Evolutionary conservation across 2,797 vertebrate genomes (phyloP), one percentile per base, ranked within the genome.

Genomic region (Pseudomugil gertrudae): DNA sequence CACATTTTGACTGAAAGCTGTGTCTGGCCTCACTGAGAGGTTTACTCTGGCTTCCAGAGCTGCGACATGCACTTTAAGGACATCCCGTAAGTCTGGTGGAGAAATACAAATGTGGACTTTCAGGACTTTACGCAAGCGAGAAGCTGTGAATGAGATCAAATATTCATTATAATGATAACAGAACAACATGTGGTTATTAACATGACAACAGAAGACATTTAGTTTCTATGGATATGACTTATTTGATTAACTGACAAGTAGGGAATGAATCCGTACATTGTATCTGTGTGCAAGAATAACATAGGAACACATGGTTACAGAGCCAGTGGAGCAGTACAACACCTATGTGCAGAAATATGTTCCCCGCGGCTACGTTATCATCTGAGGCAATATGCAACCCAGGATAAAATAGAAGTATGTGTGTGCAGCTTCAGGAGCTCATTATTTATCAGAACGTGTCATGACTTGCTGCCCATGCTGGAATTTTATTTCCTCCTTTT

Each of bases 371-470:
- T 24, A 27, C 1, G 21, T 2, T 63, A 51, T 72, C 73, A 78
- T 74, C 52, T 79, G 57, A 69, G 87, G 88, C 74, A 63, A 40
- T 45, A 53, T 57, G 27, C 56, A 54, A 26, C 72, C 19, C 15
- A 47, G 66, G 67, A 23, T 57, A 70, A 45, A 65, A 40, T 54
- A 53, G 26, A 64, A 66, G 45, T 58, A 61, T 61, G 78, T 47
- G 68, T 75, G 66, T 78, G 71, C 76, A 81, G 81, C 88, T 84
- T 21, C 59, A 84, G 72, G 78, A 64, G 48, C 65, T 76, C 19
- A 15, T 70, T 72, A 74, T 79, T 68, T 35, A 63, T 69, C 27
- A 45, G 13, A 67, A 85, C 91, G 55, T 90, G 92, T 78, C 66
- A 32, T 5, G 43, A 69, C 77, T 81, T 73, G 84, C 61, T 63